Base-by-base conservation (phyloP, 1,140 invertebrate species). In the Riptortus pedestris region DNA sequence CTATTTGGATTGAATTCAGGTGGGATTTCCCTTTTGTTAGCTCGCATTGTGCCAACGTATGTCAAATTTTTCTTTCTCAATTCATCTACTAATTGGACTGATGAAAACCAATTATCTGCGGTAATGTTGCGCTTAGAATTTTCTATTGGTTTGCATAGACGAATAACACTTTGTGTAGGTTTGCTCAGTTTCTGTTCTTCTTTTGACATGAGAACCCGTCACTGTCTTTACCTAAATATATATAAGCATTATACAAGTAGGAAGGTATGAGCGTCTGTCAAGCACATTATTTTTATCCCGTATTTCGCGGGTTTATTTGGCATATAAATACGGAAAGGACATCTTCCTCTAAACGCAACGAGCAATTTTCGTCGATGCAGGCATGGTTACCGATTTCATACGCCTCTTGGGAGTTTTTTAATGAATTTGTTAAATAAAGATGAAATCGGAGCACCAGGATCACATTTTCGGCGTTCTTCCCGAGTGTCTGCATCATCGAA, bases 101-200 rank as follows among this genome's bases (percentile, higher is more conserved):
- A 69, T 28, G 70, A 68, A 63, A 73, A 74, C 70, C 71, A 74
- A 68, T 74, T 73, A 59, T 73, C 74, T 65, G 68, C 67, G 14
- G 72, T 72, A 16, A 73, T 51, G 45, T 71, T 71, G 62, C 70
- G 67, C 28, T 72, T 72, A 24, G 67, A 68, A 7, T 70, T 68
- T 24, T 69, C 27, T 26, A 73, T 69, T 20, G 66, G 22, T 64
- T 67, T 14, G 14, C 52, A 45, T 24, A 73, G 62, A 51, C 47
- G 60, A 5, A 69, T 29, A 24, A 70, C 64, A 55, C 66, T 67
- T 63, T 68, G 68, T 22, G 69, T 65, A 55, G 67, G 68, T 16
- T 16, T 47, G 12, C 12, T 33, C 28, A 45, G 7, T 22, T 22
- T 29, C n/a, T n/a, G n/a, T n/a, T n/a, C n/a, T n/a, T n/a, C n/a